Evolutionary conservation across 2,113 vertebrate genomes (phyloP), one percentile per base, ranked within the genome.

Genomic region (Seriola dumerili): DNA sequence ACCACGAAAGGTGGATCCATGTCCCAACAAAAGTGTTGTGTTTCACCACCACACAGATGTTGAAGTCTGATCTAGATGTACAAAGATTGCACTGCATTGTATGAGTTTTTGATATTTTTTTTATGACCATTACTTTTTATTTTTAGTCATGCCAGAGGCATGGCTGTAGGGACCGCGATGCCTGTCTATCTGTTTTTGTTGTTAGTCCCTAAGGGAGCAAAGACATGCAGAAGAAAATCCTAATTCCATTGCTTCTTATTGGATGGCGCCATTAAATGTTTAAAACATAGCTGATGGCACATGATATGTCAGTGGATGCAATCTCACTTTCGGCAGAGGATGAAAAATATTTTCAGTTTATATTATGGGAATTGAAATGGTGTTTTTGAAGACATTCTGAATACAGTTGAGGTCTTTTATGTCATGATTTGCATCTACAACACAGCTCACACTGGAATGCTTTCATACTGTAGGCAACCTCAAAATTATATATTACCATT

Each of bases 401-500:
- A 70, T 32, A 25, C 21, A 55, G 14, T 68, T 76, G 17, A 46
- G 58, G 32, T 62, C 21, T 80, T 81, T 70, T 74, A 34, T 74
- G 63, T 69, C 36, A 50, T 42, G 65, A 80, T 85, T 85, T 85
- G 64, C 72, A 86, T 89, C 65, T 67, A 59, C 40, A 83, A 58
- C 1, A 52, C 19, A 13, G 48, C 67, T 74, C 82, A 63, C 57
- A 83, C 81, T 55, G 72, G 68, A 88, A 76, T 62, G 63, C 66
- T 82, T 84, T 85, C 72, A 89, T 76, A 78, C 84, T 86, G 70
- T 82, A 70, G 64, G 61, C 76, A 58, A 79, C 79, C 80, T 91
- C 78, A 78, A 87, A 88, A 88, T 90, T 63, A 81, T 66, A 86
- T 72, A 78, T 83, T 48, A 85, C 68, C 75, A 59, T 85, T 88